A percentile compares a stretch with the other conserved stretches of the same genome.
Evolutionary conservation across 2,888 invertebrate species (phyloP).

Genomic region (Drosophila mulleri): DNA sequence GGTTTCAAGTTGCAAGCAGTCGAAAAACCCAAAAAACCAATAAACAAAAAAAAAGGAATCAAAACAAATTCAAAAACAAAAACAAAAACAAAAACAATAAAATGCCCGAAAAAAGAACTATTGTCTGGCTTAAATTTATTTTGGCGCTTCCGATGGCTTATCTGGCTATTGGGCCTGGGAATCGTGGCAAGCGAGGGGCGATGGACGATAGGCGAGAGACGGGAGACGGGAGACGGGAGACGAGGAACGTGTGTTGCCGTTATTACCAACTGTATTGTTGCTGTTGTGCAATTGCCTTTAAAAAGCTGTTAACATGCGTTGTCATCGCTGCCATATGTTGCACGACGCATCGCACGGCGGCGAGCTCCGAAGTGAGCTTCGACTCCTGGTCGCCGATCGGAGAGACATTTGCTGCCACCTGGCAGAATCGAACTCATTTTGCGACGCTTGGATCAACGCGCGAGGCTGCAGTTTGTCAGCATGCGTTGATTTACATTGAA

Average conservation of each 20-base stretch:
- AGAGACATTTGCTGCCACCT: conserved; percentile 61
- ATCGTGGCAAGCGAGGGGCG: conserved; percentile 43
- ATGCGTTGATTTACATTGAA: conserved; percentile 75
- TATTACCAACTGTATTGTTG: conserved; percentile 11
- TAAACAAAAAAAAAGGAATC: neutral
- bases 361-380: conserved; percentile 10
- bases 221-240: conserved; percentile 15
- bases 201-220: conserved; percentile 17
- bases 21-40: neutral
- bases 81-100: neutral
- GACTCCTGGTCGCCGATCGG: conserved; percentile 64
- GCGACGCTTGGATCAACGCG: conserved; percentile 61
- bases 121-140: conserved; percentile 32
- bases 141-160: conserved; percentile 66
- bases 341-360: conserved; percentile 57
- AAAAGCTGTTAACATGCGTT: conserved; percentile 80
- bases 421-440: conserved; percentile 75
- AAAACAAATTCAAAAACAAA: no score
- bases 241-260: conserved; percentile 30
- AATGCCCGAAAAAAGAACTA: conserved; percentile 1
- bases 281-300: conserved; percentile 75
- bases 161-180: conserved; percentile 60
- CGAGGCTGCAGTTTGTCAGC: conserved; percentile 65
- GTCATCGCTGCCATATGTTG: conserved; percentile 79
- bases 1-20: conserved; percentile 55